Evolutionary conservation across 2,113 vertebrate genomes (phyloP), one percentile per base, ranked within the genome.

Genomic region (Fulica atra): DNA sequence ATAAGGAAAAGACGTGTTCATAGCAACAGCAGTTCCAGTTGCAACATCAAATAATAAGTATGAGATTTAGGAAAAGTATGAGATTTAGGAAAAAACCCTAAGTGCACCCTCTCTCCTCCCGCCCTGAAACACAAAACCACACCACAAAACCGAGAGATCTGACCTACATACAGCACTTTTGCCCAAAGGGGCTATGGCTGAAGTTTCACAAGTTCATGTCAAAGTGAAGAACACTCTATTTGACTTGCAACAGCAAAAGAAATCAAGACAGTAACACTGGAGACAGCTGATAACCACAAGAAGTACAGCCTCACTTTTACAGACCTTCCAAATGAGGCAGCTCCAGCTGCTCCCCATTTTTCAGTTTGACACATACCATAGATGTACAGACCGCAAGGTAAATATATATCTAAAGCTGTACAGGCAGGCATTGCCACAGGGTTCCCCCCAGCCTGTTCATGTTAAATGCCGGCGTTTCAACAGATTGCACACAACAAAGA

Each of bases 381-480:
- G 86, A 77, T 42, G 29, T 35, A 77, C 54, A 66, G n/a, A 66
- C 20, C 38, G 44, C 4, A 31, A 86, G 46, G 54, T 48, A 92
- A 89, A 88, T 36, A 33, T 12, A 44, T 28, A n/a, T 35, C 31
- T 88, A 74, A 92, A 93, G 35, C 13, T 90, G 80, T 50, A 78
- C 46, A 68, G 93, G 61, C 80, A 95, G 66, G 92, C 86, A 78
- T 90, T 90, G 90, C 88, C 83, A 81, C 48, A 78, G 72, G 94
- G 56, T 48, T 84, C 13, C 35, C 76, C 60, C 7, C 5, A 60
- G 56, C 51, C 68, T 25, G 16, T 59, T 95, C 56, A 14, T 4
- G 11, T 53, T 68, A 92, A 78, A 86, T 69, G 72, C 42, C 31
- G 71, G 35, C 15, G 68, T 84, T 96, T 92, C 51, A 94, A 81